Percentiles rank a stretch among this genome's conserved stretches.
phyloP scores from a whole-genome alignment of 1,140 invertebrate species.

The Drosophila guanche region DNA sequence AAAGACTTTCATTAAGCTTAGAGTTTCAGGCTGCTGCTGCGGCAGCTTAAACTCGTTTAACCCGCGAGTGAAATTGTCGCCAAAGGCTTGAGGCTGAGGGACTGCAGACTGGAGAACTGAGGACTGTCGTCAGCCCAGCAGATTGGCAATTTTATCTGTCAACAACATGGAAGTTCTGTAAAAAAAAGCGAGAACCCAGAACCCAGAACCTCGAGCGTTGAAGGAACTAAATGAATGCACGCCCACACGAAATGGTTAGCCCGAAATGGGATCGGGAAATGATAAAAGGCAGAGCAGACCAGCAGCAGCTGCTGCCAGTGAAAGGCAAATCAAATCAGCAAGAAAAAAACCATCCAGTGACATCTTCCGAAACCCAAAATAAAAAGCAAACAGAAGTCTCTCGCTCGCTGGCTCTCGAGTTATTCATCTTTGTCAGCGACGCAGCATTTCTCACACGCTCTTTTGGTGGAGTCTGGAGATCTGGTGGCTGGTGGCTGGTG shows the following conservation, averaged over 20 bases:
- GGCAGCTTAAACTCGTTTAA: conserved; percentile 77
- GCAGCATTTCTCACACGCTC: conserved; percentile 71
- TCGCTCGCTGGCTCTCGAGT: conserved; percentile 37
- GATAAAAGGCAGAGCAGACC: conserved; percentile 21
- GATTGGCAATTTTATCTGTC: conserved; percentile 80
- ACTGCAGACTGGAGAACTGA: conserved; percentile 1
- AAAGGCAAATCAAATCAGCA: conserved; percentile 50
- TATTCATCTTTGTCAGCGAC: conserved; percentile 71
- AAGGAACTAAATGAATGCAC: conserved; percentile 39
- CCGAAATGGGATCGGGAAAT: no score
- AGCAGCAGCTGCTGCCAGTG: conserved; percentile 24
- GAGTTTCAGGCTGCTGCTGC: background rate
- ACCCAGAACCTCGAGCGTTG: background rate
- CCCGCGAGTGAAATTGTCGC: conserved; percentile 68
- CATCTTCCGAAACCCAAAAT: conserved; percentile 16
- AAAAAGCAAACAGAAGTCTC: conserved; percentile 20
- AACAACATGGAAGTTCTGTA: conserved; percentile 60
- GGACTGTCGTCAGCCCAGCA: conserved; percentile 45
- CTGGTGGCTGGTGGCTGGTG: background rate
- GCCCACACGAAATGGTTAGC: conserved; percentile 55
- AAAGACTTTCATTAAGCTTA: conserved; percentile 80
- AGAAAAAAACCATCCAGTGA: conserved; percentile 25
- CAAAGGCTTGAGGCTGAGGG: conserved; percentile 11
- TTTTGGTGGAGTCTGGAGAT: conserved; percentile 1
- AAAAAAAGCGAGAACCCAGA: conserved; percentile 10